These are phyloP conservation scores for Ifrita kowaldi DNA, from an alignment of 2,113 vertebrate species.

Conservation along the genomic window DNA sequence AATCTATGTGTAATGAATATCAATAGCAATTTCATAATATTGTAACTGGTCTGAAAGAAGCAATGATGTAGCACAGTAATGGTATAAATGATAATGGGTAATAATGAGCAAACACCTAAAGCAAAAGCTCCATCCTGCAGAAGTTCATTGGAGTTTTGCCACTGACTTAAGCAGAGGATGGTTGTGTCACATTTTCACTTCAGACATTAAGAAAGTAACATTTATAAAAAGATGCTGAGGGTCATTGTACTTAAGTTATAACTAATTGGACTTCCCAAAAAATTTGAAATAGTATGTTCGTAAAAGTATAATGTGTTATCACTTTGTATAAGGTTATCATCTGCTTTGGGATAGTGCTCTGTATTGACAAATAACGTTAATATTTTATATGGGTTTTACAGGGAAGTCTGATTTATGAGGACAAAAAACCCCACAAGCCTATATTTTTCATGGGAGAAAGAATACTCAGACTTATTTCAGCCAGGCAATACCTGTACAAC, in stretches of 20 bases:
- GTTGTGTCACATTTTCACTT: neutral
- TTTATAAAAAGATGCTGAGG: neutral
- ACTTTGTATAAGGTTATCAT: neutral
- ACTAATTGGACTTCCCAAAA: neutral
- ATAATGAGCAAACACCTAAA: neutral
- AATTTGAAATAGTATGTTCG: neutral
- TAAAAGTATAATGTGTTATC: neutral
- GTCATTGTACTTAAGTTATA: neutral
- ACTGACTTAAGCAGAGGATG: neutral
- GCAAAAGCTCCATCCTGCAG: neutral
- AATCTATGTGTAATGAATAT: neutral
- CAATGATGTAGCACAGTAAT: neutral
- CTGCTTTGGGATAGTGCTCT: neutral
- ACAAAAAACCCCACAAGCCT: neutral
- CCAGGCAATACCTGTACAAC: neutral
- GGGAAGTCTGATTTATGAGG: neutral
- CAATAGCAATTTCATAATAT: neutral
- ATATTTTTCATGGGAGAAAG: neutral
- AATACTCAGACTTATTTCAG: neutral
- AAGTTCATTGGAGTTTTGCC: neutral
- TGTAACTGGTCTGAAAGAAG: neutral
- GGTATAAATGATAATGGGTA: neutral
- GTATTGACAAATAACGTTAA: neutral
- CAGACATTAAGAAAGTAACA: neutral
- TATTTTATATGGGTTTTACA: neutral